A percentile compares a stretch with the other conserved stretches of the same genome.
Conservation (phyloP, 2,113 vertebrate species). For the Triplophysa siluroides region DNA sequence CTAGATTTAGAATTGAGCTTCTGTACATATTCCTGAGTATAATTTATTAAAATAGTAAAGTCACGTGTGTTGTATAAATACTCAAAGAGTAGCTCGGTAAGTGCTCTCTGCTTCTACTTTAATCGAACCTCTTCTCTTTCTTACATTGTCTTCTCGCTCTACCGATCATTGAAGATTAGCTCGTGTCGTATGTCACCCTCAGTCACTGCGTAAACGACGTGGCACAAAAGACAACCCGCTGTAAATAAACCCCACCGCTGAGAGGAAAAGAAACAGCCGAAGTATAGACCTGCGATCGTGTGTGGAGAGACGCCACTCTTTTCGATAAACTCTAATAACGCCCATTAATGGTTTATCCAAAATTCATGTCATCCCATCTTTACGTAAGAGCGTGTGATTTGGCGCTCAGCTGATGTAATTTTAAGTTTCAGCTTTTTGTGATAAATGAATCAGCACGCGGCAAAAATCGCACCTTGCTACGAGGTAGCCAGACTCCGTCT, state of each 20-base stretch:
- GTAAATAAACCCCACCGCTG: background rate
- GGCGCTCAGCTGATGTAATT: background rate
- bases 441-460: background rate
- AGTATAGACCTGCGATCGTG: background rate
- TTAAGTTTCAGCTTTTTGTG: background rate
- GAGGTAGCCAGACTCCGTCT: background rate
- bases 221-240: background rate
- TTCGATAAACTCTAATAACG: background rate
- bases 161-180: constrained; percentile 63
- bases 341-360: constrained; percentile 4
- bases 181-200: constrained; percentile 48
- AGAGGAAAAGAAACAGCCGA: background rate
- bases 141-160: constrained; percentile 10
- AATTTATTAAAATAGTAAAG: no score
- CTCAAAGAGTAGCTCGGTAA: no score
- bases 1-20: no score
- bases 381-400: background rate
- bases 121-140: background rate
- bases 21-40: no score
- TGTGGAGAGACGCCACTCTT: background rate
- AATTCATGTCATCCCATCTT: background rate
- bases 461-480: background rate
- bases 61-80: no score
- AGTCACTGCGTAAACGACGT: constrained; percentile 36
- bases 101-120: no score